phyloP scores from a whole-genome alignment of 2,113 vertebrate species.

The Picathartes gymnocephalus region DNA sequence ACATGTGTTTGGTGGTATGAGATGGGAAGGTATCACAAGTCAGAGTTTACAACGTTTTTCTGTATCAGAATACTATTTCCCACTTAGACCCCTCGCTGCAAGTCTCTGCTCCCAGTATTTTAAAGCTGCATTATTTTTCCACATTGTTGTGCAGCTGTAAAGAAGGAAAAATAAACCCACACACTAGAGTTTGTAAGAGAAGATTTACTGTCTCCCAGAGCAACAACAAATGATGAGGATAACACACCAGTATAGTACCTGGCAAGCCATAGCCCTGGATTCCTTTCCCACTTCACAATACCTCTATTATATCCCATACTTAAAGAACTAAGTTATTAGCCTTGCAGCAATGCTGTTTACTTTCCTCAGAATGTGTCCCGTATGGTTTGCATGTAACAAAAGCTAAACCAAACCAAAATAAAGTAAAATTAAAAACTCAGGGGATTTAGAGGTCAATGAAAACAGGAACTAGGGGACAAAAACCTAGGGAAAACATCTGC shows the following conservation, averaged over 20 bases:
- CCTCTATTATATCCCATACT: conserved; percentile 5
- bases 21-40: background rate
- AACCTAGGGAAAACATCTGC: conserved; percentile 60
- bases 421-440: background rate
- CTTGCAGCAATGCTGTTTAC: conserved; percentile 9
- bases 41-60: background rate
- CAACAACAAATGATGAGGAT: conserved; percentile 19
- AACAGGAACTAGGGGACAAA: conserved; percentile 49
- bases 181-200: background rate
- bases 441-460: conserved; percentile 44
- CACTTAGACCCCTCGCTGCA: background rate
- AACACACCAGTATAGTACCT: conserved; percentile 32
- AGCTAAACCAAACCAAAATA: conserved; percentile 36
- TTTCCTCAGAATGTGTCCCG: conserved; percentile 24
- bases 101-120: background rate
- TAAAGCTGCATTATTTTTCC: background rate
- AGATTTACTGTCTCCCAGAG: background rate
- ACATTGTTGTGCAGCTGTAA: background rate
- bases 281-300: conserved; percentile 33
- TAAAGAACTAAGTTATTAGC: background rate
- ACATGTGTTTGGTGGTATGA: background rate
- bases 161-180: background rate
- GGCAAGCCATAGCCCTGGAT: background rate
- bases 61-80: background rate
- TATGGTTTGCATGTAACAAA: conserved; percentile 27